A percentile compares a stretch with the other conserved stretches of the same genome.
Conservation (phyloP, 2,113 vertebrate species). For the Ivindomyrus marchei region DNA sequence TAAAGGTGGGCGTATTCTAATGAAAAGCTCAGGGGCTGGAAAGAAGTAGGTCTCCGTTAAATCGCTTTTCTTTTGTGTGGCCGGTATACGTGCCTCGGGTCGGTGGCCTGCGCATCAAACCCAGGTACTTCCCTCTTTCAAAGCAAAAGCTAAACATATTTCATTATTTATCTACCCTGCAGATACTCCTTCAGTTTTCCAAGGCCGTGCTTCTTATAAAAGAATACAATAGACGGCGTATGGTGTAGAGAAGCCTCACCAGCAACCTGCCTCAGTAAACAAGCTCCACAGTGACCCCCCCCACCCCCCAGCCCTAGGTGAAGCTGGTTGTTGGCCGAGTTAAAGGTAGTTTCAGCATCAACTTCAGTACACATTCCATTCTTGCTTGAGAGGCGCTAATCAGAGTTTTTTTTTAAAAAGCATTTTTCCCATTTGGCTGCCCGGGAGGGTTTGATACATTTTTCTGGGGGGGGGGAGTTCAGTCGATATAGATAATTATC, state of each 20-base stretch:
- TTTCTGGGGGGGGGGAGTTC: background rate
- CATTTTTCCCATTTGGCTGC: background rate
- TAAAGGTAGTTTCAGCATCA: background rate
- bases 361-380: background rate
- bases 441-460: background rate
- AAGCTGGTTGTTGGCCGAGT: background rate
- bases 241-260: background rate
- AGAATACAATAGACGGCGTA: background rate
- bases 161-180: conserved; percentile 7
- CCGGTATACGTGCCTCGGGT: background rate
- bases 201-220: background rate
- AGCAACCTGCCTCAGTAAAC: background rate
- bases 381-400: background rate
- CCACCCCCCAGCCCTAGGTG: background rate
- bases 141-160: conserved; percentile 4
- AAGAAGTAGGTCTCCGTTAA: background rate
- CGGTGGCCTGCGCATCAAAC: conserved; percentile 2
- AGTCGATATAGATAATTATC: background rate
- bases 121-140: background rate
- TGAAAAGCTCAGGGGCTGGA: background rate
- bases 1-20: background rate
- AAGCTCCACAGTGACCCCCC: background rate
- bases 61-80: background rate
- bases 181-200: background rate
- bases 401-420: background rate